Evolutionary conservation across 2,113 vertebrate genomes (phyloP).

Genomic region (Furnarius figulus): DNA sequence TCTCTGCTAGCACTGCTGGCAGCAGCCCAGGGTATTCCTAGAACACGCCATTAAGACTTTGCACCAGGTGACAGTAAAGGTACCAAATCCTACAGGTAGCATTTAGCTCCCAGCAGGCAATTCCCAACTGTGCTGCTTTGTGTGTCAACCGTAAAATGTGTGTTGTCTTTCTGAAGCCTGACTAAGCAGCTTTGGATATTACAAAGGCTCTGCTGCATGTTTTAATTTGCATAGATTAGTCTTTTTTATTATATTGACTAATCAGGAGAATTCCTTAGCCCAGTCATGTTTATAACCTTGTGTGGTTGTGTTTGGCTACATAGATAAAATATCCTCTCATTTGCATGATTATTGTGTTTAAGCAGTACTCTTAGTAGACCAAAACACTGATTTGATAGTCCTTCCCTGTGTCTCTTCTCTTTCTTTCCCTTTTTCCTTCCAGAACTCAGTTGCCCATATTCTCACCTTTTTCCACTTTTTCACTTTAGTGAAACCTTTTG

Average conservation of each 20-base stretch:
- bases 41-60: not conserved
- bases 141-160: conserved; percentile 17
- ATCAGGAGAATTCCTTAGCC: conserved; percentile 32
- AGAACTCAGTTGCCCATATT: not conserved
- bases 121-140: not conserved
- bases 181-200: conserved; percentile 62
- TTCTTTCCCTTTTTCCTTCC: not conserved
- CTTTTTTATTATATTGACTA: conserved; percentile 29
- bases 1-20: not conserved
- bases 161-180: conserved; percentile 49
- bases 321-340: not conserved
- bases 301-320: conserved; percentile 39
- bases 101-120: conserved; percentile 23
- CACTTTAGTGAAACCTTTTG: not conserved
- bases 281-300: conserved; percentile 15
- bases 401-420: not conserved
- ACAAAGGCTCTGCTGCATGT: conserved; percentile 15
- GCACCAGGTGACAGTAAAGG: not conserved
- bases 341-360: conserved; percentile 9
- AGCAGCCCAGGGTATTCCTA: not conserved
- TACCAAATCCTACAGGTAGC: not conserved
- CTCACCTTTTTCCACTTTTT: not conserved
- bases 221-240: conserved; percentile 68
- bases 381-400: not conserved
- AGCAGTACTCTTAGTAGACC: not conserved